These are phyloP conservation scores for Chironomus striatipennis DNA, from an alignment of 1,140 invertebrate species.

Conservation along the genomic window DNA sequence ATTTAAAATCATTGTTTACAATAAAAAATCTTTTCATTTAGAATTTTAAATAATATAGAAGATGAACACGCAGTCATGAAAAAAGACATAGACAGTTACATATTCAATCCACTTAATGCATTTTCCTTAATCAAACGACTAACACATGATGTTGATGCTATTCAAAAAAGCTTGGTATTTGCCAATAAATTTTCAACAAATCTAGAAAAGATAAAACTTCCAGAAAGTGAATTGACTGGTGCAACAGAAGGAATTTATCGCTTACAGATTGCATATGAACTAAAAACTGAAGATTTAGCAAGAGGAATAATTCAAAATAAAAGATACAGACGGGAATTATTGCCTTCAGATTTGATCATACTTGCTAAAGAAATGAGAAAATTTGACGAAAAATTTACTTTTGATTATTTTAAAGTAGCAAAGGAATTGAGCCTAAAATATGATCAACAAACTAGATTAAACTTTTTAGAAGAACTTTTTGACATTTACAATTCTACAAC, in stretches of 20 bases:
- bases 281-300: slow-evolving; percentile 32
- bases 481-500: background rate
- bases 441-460: background rate
- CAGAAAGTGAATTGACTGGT: slow-evolving; percentile 31
- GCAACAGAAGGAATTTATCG: slow-evolving; percentile 35
- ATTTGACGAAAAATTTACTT: background rate
- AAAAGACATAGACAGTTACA: slow-evolving; percentile 66
- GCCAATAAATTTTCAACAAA: background rate
- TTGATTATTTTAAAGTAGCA: background rate
- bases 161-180: background rate
- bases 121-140: slow-evolving; percentile 91
- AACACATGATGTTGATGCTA: slow-evolving; percentile 55
- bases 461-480: background rate
- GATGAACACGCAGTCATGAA: slow-evolving; percentile 58
- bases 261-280: slow-evolving; percentile 33
- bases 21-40: background rate
- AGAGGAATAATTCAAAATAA: slow-evolving; percentile 32
- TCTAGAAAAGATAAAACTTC: background rate
- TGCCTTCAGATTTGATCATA: background rate
- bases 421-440: background rate
- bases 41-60: slow-evolving; percentile 37
- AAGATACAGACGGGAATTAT: slow-evolving; percentile 6
- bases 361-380: background rate
- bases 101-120: slow-evolving; percentile 93
- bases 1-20: no score